Evolutionary conservation across 2,888 invertebrate species (phyloP).

Genomic region (Frankliniella intonsa): DNA sequence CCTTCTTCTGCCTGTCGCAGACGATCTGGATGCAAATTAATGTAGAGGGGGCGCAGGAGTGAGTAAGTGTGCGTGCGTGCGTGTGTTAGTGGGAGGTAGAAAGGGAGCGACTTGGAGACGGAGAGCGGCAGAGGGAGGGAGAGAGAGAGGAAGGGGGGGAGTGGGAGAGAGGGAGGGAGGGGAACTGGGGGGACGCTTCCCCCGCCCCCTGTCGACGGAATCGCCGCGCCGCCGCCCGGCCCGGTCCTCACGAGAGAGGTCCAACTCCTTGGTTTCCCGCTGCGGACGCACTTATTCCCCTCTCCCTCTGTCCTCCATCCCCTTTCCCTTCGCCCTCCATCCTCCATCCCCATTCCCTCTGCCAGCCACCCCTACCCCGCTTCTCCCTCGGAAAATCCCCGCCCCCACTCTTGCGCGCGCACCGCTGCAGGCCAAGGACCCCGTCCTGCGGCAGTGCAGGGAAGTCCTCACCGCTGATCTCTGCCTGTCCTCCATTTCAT

Average conservation of each 20-base stretch:
- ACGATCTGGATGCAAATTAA: neutral
- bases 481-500: too few relatives aligned
- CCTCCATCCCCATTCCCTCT: neutral
- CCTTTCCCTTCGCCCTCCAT: neutral
- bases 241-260: too few relatives aligned
- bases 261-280: too few relatives aligned
- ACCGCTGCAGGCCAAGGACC: slow-evolving; percentile 2
- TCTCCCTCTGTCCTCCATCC: neutral
- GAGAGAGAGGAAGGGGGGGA: neutral
- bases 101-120: too few relatives aligned
- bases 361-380: neutral
- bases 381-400: neutral
- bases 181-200: too few relatives aligned
- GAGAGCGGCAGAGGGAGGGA: neutral
- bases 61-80: neutral
- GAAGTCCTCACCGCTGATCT: too few relatives aligned
- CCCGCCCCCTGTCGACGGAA: too few relatives aligned
- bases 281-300: too few relatives aligned
- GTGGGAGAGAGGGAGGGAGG: neutral
- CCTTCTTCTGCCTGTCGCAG: slow-evolving; percentile 4
- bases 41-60: neutral
- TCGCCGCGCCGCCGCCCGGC: neutral
- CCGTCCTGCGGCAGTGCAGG: neutral
- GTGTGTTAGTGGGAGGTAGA: neutral
- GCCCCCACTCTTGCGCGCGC: neutral